Percentiles rank a stretch among this genome's conserved stretches.
These are phyloP conservation scores for Pachymerium ferrugineum DNA, from an alignment of 2,888 invertebrate species.

Conservation along the genomic window DNA sequence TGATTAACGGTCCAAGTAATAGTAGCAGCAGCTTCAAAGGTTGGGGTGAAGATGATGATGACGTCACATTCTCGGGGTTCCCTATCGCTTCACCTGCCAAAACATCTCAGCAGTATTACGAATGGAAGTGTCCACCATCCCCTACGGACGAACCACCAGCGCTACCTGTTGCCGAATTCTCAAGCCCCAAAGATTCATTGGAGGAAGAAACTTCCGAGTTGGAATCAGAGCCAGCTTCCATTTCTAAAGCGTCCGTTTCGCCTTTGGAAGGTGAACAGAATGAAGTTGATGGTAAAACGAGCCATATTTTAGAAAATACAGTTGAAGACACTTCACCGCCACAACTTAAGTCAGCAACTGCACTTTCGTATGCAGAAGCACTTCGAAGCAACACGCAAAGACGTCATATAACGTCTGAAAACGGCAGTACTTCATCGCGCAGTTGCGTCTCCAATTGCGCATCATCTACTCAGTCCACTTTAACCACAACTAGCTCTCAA, in stretches of 20 bases:
- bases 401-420: background rate
- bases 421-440: background rate
- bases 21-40: background rate
- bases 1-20: background rate
- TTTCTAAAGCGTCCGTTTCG: background rate
- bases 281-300: too few species aligned
- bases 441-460: background rate
- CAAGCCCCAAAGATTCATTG: background rate
- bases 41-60: background rate
- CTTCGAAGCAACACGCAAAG: constrained; percentile 29
- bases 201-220: background rate
- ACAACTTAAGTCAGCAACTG: background rate
- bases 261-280: background rate
- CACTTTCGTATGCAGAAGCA: constrained; percentile 28
- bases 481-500: background rate
- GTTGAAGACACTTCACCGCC: too few species aligned
- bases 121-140: background rate
- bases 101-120: constrained; percentile 25
- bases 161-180: background rate
- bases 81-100: background rate
- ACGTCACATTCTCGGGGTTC: background rate
- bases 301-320: too few species aligned
- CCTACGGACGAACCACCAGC: background rate
- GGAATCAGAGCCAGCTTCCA: background rate
- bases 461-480: background rate